phyloP scores from a whole-genome alignment of 2,797 vertebrate species.

The Hippopotamyrus pictus region DNA sequence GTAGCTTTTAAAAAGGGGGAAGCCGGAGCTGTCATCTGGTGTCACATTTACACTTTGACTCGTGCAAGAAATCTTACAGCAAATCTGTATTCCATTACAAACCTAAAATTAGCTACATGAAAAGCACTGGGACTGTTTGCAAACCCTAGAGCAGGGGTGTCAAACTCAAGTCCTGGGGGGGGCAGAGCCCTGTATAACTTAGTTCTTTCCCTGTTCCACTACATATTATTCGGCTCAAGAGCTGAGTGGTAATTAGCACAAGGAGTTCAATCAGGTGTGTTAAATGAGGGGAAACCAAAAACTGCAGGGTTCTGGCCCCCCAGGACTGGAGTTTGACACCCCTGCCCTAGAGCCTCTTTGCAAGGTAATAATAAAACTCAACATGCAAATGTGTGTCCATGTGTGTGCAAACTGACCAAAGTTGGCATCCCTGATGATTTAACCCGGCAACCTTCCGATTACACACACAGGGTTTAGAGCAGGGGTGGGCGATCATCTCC shows the following conservation, averaged over 20 bases:
- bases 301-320: background rate
- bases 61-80: background rate
- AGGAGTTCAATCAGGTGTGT: background rate
- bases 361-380: background rate
- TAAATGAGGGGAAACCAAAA: background rate
- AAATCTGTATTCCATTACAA: background rate
- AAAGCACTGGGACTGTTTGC: background rate
- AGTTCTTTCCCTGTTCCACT: background rate
- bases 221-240: no score
- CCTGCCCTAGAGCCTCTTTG: background rate
- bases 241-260: background rate
- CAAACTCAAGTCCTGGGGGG: background rate
- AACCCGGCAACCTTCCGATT: background rate
- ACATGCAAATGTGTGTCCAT: background rate
- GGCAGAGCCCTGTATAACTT: no score
- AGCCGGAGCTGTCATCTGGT: background rate
- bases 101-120: background rate
- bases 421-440: background rate
- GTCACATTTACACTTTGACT: no score
- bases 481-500: no score
- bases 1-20: background rate
- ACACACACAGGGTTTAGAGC: background rate
- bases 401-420: background rate
- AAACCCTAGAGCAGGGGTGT: background rate
- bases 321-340: background rate